Base-by-base conservation (phyloP, 2,888 invertebrate genomes). In the Fissipunctia ypsillon region DNA sequence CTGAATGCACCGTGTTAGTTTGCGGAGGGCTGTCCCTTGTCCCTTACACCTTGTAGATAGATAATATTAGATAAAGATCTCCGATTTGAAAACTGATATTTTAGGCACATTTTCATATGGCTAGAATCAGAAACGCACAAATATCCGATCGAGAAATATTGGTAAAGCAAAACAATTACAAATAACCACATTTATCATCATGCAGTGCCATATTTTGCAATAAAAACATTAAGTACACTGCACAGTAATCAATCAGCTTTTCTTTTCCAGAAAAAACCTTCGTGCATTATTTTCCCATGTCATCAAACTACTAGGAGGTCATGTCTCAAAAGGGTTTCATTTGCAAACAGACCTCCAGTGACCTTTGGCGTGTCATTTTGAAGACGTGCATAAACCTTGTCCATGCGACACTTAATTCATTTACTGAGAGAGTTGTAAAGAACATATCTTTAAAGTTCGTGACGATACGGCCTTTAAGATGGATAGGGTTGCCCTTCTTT, bases 401-500 rank as follows among this genome's bases (percentile, higher is more conserved):
- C 57, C 73, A 38, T 69, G 64, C 73, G 63, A 72, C 66, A 80
- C 48, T 63, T 73, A 38, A 70, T 68, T 77, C 10, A 77, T 84
- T 82, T 80, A 70, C 73, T 61, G 45, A 77, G 65, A 84, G 81
- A 84, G 73, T 71, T 81, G 74, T 70, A 80, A 81, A 84, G 73
- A 76, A 72, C 78, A 73, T 77, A 71, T 76, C 35, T 43, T 65
- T 60, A 67, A 43, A 41, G 35, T 35, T 85, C 85, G 87, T 86
- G 87, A 86, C 77, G 75, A 74, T 81, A 68, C 57, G 75, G 67
- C 85, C 83, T 84, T 80, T 69, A 48, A 6, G 19, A 43, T 35
- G 12, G 14, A 9, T 69, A 84, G 83, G 87, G 85, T 41, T 85
- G 79, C 4, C 38, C n/a, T 31, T 48, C 52, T 5, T 12, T 6